phyloP scores from a whole-genome alignment of 2,113 vertebrate species.

The Kobus ellipsiprymnus region DNA sequence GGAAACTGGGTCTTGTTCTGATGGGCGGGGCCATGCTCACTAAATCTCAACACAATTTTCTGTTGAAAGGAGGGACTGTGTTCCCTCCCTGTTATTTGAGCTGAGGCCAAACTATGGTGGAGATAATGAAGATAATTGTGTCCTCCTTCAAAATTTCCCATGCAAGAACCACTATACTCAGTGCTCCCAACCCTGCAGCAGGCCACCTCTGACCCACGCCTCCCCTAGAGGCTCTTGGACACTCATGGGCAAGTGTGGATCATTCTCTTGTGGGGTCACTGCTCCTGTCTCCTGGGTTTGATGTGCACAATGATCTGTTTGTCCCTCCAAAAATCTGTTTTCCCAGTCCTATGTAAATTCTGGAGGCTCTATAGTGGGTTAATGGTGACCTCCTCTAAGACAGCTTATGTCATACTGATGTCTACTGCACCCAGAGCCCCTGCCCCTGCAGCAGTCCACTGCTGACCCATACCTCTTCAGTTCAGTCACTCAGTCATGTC shows the following conservation, averaged over 20 bases:
- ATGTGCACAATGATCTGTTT: background rate
- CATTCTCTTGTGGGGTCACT: background rate
- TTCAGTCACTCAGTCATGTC: fast-evolving
- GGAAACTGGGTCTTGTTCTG: background rate
- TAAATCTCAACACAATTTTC: background rate
- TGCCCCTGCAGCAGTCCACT: background rate
- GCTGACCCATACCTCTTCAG: background rate
- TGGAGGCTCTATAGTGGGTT: background rate
- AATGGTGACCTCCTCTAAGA: background rate
- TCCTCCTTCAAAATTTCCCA: background rate
- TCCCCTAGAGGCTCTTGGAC: background rate
- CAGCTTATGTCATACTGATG: background rate
- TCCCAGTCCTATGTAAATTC: background rate
- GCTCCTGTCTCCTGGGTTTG: background rate
- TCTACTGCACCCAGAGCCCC: background rate
- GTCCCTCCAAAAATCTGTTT: background rate
- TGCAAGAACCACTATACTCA: background rate
- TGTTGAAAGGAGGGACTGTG: fast-evolving
- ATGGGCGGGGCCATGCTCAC: background rate
- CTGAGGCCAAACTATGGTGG: background rate
- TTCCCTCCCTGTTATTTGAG: background rate
- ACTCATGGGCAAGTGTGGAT: background rate
- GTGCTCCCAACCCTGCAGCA: background rate
- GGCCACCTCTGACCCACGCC: no score
- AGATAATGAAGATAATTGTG: background rate